These are phyloP conservation scores for Drosophila micromelanica DNA, from an alignment of 1,140 invertebrate species.

Conservation along the genomic window DNA sequence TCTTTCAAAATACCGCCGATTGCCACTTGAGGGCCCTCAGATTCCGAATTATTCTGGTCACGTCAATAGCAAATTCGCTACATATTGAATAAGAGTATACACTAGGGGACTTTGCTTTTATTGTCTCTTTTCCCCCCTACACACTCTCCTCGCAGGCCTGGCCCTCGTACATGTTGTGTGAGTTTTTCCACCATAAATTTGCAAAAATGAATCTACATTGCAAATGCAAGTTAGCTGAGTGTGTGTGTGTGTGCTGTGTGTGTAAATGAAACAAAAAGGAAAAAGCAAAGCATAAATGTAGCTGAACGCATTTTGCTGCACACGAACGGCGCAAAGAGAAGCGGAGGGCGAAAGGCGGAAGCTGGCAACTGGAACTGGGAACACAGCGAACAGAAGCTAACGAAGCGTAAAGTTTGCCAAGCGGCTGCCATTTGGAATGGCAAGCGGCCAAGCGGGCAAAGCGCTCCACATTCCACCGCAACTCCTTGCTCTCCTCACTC, in stretches of 20 bases:
- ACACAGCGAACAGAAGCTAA: constrained; percentile 71
- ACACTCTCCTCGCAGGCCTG: not conserved
- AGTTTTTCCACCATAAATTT: constrained; percentile 73
- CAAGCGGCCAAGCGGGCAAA: constrained; percentile 29
- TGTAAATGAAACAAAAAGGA: constrained; percentile 41
- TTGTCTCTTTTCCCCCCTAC: not conserved
- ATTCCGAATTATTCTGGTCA: not conserved
- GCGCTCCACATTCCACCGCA: not conserved
- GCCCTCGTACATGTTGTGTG: constrained; percentile 38
- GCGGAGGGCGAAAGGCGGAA: not conserved
- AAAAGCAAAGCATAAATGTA: constrained; percentile 79
- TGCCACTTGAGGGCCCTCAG: not conserved
- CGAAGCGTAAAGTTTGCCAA: constrained; percentile 80
- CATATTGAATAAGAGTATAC: constrained; percentile 7
- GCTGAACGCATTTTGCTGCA: constrained; percentile 67
- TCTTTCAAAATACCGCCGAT: not conserved
- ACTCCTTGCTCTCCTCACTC: not conserved
- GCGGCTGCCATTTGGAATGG: constrained; percentile 52
- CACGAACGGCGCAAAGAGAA: constrained; percentile 44
- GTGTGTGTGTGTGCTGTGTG: constrained; percentile 18
- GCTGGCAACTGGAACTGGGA: constrained; percentile 22
- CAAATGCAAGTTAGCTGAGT: constrained; percentile 64
- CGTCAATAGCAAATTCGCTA: not conserved
- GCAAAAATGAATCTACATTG: constrained; percentile 80
- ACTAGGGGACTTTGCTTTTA: not conserved